Evolutionary conservation across 2,888 invertebrate genomes (phyloP).

Genomic region (Chalcosyrphus nemorum): DNA sequence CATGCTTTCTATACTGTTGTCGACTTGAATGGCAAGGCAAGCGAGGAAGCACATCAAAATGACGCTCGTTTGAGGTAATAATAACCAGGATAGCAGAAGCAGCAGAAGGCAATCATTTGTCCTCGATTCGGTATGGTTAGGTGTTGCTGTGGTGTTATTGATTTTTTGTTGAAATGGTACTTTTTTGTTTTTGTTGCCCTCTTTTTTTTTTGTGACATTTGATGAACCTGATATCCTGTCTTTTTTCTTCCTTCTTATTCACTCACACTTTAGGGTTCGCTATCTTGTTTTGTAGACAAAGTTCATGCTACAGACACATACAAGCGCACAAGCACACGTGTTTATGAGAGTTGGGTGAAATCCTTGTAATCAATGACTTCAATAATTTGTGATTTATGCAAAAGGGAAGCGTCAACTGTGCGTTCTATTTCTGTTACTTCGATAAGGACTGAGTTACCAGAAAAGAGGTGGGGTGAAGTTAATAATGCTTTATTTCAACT

Average conservation of each 20-base stretch:
- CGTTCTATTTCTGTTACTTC: slow-evolving; percentile 33
- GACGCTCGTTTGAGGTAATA: slow-evolving; percentile 33
- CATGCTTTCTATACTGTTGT: too few relatives aligned
- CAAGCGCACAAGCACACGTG: background rate
- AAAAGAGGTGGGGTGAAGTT: slow-evolving; percentile 8
- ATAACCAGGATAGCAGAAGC: slow-evolving; percentile 41
- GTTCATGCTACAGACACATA: slow-evolving; percentile 12
- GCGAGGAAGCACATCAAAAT: slow-evolving; percentile 5
- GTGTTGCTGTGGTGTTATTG: slow-evolving; percentile 34
- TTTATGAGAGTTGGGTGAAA: background rate
- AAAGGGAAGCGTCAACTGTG: slow-evolving; percentile 54
- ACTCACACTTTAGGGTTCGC: slow-evolving; percentile 10
- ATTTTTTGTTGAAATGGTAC: slow-evolving; percentile 39
- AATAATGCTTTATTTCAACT: slow-evolving; percentile 52
- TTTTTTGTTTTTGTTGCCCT: too few relatives aligned
- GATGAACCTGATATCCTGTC: slow-evolving; percentile 46
- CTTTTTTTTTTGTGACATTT: slow-evolving; percentile 17
- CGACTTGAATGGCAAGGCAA: slow-evolving; percentile 11
- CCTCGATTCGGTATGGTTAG: background rate
- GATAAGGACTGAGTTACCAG: slow-evolving; percentile 37
- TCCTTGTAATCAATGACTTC: slow-evolving; percentile 64
- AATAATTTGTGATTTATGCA: slow-evolving; percentile 64
- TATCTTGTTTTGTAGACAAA: slow-evolving; percentile 5
- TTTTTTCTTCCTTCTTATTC: background rate
- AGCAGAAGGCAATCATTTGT: slow-evolving; percentile 51